phyloP scores from a whole-genome alignment of 2,888 invertebrate species.

The Erannis defoliaria region DNA sequence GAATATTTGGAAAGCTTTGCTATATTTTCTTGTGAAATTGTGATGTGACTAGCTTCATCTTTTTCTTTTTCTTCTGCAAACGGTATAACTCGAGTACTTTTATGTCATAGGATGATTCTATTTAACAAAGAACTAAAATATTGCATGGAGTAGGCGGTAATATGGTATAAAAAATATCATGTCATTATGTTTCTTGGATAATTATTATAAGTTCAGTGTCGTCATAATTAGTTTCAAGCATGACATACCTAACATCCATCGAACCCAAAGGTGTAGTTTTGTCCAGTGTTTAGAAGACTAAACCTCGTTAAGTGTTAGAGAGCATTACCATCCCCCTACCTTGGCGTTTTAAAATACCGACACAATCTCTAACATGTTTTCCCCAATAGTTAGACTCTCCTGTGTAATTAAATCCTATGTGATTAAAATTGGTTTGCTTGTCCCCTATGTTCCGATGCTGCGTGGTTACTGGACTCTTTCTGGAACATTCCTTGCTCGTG shows the following conservation, averaged over 20 bases:
- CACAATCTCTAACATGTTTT: constrained; percentile 60
- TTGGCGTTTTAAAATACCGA: constrained; percentile 72
- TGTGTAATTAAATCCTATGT: constrained; percentile 58
- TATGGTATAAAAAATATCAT: constrained; percentile 38
- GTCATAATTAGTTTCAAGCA: constrained; percentile 60
- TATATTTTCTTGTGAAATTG: constrained; percentile 35
- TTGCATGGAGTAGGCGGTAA: constrained; percentile 36
- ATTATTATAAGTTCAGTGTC: constrained; percentile 54
- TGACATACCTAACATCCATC: constrained; percentile 54
- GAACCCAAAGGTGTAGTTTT: constrained; percentile 82
- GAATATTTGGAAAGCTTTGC: constrained; percentile 51
- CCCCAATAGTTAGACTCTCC: constrained; percentile 42
- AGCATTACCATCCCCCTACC: constrained; percentile 77
- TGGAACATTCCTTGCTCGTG: constrained; percentile 64
- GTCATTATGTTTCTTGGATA: constrained; percentile 38
- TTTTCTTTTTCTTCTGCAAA: constrained; percentile 28
- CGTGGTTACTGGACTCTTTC: constrained; percentile 62
- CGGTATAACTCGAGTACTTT: constrained; percentile 4
- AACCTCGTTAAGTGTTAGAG: constrained; percentile 54
- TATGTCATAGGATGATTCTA: neutral
- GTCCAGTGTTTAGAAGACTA: constrained; percentile 39
- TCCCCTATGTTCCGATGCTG: constrained; percentile 82
- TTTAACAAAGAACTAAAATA: neutral
- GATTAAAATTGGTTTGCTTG: constrained; percentile 81
- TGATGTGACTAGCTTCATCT: constrained; percentile 47